Evolutionary conservation across 2,888 invertebrate genomes (phyloP), one percentile per base, ranked within the genome.

Genomic region (Lordiphosa fenestrarum): DNA sequence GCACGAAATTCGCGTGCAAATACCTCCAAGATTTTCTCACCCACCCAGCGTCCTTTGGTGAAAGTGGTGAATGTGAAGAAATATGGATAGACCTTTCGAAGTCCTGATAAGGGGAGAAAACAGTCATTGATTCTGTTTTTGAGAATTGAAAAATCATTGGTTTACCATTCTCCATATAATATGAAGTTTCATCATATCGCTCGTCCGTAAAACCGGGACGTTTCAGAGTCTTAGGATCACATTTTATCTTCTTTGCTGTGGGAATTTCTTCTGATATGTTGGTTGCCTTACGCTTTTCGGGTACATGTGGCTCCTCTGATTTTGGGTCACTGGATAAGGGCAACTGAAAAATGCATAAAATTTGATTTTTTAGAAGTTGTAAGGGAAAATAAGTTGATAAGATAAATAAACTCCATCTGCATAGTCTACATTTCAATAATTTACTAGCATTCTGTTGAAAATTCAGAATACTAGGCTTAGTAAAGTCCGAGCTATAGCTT

Each of bases 21-120:
- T 9, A 98, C 96, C 85, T 98, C 97, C 72, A 96, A 91, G 71
- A 98, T 95, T 87, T 94, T 94, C 88, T 96, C 96, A 3, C 97
- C 98, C 3, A 97, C 96, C 98, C 98, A 98, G 82, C 98, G 92
- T 6, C 97, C 97, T 91, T 98, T 98, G 64, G 97, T 97, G 91
- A 96, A 98, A 37, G 98, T 97, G 66, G 96, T 96, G 91, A 98
- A 98, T 63, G 96, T 97, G 91, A 97, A 98, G 90, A 96, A 96
- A 91, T 98, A 98, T 0, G 98, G 98, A 89, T 97, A 97, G 2
- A 98, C 98, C 91, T 98, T 98, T 75, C 98, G 92, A 83, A 98
- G 92, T 71, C 96, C 97, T 85, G 13, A 1, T 1, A 15, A 2
- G 1, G 4, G 13, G 36, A 6, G 4, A 0, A 2, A 10, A 9